phyloP scores from a whole-genome alignment of 1,140 invertebrate genomes.

The Doryteuthis pealeii region DNA sequence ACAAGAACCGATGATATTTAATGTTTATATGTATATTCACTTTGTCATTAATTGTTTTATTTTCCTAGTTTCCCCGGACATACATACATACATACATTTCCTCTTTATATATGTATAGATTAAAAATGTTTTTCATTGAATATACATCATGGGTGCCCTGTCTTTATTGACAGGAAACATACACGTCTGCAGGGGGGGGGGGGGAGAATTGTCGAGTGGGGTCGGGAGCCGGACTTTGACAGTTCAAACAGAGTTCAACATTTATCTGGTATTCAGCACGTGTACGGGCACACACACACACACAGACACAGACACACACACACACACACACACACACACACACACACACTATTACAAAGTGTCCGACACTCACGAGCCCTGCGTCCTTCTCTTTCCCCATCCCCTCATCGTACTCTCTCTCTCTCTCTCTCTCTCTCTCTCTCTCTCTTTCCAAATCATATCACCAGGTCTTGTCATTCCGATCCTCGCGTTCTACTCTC shows the following conservation, averaged over 20 bases:
- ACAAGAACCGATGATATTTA: too few species aligned
- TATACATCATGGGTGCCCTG: neutral
- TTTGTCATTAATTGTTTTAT: too few species aligned
- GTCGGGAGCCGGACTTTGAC: neutral
- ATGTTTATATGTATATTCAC: too few species aligned
- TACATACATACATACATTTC: neutral
- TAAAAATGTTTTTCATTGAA: neutral
- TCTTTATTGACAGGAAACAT: neutral
- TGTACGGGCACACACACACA: neutral
- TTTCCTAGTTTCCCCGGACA: too few species aligned
- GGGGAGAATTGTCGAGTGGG: neutral
- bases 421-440: neutral
- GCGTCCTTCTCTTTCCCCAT: neutral
- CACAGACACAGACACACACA: neutral
- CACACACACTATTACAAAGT: too few species aligned
- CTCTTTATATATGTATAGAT: too few species aligned
- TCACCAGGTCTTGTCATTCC: neutral
- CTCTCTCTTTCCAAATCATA: neutral
- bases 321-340: neutral
- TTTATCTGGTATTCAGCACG: neutral
- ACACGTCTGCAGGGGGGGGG: neutral
- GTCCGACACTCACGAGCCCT: too few species aligned
- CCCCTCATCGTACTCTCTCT: neutral
- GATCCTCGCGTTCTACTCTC: neutral
- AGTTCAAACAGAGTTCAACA: neutral